Evolutionary conservation across 2,113 vertebrate genomes (phyloP).

Genomic region (Oceanodroma tethys): DNA sequence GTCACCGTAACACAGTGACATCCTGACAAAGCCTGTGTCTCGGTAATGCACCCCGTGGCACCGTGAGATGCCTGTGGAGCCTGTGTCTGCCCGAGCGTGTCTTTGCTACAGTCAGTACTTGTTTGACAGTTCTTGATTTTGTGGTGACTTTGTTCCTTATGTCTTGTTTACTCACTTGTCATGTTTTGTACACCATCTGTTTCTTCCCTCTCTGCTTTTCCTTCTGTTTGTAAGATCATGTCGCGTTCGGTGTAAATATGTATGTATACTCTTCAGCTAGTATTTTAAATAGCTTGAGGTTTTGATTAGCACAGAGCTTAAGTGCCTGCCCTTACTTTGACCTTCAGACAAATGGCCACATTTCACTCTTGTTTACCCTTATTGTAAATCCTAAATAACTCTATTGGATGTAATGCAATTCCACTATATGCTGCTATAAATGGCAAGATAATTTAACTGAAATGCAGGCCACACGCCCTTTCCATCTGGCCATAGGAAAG

Average conservation of each 20-base stretch:
- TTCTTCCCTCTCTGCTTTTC: conserved; percentile 4
- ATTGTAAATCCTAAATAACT: neutral
- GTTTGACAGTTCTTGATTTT: conserved; percentile 48
- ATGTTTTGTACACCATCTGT: conserved; percentile 50
- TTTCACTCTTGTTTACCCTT: neutral
- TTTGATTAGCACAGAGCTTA: neutral
- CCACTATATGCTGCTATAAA: neutral
- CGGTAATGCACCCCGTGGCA: neutral
- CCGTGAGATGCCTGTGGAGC: neutral
- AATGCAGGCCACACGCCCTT: neutral
- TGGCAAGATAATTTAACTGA: neutral
- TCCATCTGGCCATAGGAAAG: neutral
- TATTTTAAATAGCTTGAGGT: neutral
- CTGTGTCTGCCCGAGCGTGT: neutral
- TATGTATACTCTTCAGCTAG: neutral
- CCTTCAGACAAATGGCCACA: neutral
- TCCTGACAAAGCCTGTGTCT: neutral
- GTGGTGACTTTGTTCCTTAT: conserved; percentile 4
- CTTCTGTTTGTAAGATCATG: neutral
- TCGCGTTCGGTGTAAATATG: neutral
- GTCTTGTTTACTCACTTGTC: conserved; percentile 19
- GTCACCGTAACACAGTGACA: neutral
- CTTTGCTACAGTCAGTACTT: neutral
- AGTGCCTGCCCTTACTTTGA: neutral
- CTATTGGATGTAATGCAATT: neutral